A percentile compares a stretch with the other conserved stretches of the same genome.
Evolutionary conservation across 35 echinoderm and acorn worm genomes (phyloP).

Genomic region (Ophiothrix spiculata): DNA sequence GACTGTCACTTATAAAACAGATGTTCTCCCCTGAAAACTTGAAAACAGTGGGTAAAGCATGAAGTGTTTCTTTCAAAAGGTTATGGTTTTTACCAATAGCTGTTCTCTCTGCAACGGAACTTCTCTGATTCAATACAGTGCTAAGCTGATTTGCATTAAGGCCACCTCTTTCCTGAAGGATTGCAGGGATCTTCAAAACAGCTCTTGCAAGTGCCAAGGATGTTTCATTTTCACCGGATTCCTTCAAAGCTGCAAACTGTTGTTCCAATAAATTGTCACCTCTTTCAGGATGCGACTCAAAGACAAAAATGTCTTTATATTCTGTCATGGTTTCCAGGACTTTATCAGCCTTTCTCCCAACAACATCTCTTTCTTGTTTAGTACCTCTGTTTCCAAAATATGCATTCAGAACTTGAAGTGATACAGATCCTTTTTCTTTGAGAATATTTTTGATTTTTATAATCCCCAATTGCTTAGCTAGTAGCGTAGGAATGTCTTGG

Average conservation of each 20-base stretch:
- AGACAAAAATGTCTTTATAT: background rate
- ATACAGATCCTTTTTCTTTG: background rate
- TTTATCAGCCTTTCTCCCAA: background rate
- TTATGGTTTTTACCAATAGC: background rate
- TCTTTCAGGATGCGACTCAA: background rate
- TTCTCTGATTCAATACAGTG: background rate
- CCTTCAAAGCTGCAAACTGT: background rate
- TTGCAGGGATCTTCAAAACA: background rate
- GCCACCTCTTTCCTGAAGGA: background rate
- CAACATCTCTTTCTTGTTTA: background rate
- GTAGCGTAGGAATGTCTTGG: background rate
- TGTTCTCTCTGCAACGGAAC: background rate
- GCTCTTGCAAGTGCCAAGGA: background rate
- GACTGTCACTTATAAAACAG: background rate
- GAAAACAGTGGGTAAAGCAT: background rate
- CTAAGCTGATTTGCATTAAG: background rate
- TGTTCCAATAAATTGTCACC: background rate
- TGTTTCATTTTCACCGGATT: background rate
- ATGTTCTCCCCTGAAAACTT: background rate
- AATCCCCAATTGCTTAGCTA: background rate
- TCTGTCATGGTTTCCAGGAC: background rate
- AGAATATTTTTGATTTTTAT: background rate
- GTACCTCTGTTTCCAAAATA: background rate
- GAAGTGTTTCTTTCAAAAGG: background rate
- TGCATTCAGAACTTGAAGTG: background rate